A percentile compares a stretch with the other conserved stretches of the same genome.
phyloP scores from a whole-genome alignment of 2,113 vertebrate species.

The Sturnus vulgaris region DNA sequence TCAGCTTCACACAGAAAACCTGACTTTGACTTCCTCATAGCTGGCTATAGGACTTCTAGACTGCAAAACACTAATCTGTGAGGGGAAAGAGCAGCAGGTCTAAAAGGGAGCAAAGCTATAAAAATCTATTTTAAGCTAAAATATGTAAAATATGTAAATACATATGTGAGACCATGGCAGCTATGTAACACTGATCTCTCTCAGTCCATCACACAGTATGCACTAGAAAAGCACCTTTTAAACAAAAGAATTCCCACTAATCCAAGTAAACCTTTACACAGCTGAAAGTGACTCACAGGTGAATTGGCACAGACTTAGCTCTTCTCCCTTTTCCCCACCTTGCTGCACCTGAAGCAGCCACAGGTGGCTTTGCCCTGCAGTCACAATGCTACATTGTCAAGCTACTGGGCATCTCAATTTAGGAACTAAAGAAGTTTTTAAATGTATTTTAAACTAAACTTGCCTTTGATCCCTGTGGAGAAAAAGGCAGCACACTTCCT shows the following conservation, averaged over 20 bases:
- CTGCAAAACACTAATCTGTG: background rate
- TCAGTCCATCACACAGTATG: background rate
- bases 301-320: background rate
- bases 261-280: background rate
- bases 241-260: background rate
- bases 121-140: background rate
- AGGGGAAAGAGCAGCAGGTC: background rate
- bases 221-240: background rate
- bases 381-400: background rate
- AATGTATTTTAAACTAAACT: background rate
- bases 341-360: background rate
- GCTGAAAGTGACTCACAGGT: background rate
- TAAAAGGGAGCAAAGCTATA: background rate
- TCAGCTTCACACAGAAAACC: background rate
- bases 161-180: background rate
- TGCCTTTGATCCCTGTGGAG: background rate
- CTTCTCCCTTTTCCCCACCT: background rate
- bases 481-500: background rate
- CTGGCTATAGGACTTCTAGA: background rate
- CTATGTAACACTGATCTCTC: background rate
- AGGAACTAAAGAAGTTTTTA: background rate
- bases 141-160: background rate
- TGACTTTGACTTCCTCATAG: background rate
- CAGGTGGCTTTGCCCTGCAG: background rate
- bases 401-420: background rate